These are phyloP conservation scores for Triplophysa tibetana DNA, from an alignment of 2,113 vertebrate species.

Conservation along the genomic window DNA sequence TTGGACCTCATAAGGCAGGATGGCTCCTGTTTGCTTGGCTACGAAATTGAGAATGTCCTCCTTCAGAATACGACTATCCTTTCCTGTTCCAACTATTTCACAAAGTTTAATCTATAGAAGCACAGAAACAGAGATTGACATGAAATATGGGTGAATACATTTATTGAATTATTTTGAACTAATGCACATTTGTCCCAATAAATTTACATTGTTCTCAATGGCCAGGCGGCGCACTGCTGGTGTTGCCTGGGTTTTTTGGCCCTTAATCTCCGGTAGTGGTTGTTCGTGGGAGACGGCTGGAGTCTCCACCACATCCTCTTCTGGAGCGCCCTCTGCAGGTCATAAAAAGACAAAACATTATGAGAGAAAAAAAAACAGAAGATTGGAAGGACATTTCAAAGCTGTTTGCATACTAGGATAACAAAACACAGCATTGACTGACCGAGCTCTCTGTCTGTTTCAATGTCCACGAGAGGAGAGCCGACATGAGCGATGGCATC, in stretches of 20 bases:
- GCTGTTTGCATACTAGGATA: not conserved
- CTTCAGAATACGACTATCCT: conserved; percentile 91
- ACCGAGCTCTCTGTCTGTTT: conserved; percentile 74
- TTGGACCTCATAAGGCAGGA: conserved; percentile 66
- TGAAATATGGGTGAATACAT: too few species aligned
- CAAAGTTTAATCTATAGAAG: conserved; percentile 88
- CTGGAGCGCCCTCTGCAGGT: conserved; percentile 77
- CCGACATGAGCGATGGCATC: conserved; percentile 89
- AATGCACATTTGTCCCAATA: not conserved
- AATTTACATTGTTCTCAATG: conserved; percentile 94
- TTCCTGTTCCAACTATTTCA: conserved; percentile 93
- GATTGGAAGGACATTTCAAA: not conserved
- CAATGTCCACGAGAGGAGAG: conserved; percentile 91
- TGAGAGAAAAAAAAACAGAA: not conserved
- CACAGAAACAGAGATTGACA: not conserved
- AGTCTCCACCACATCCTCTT: conserved; percentile 92
- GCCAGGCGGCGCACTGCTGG: conserved; percentile 91
- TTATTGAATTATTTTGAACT: not conserved
- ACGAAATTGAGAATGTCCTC: conserved; percentile 94
- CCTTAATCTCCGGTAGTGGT: conserved; percentile 93
- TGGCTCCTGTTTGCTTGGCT: conserved; percentile 93
- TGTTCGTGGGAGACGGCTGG: conserved; percentile 91
- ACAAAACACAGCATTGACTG: not conserved
- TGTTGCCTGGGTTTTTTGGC: conserved; percentile 90
- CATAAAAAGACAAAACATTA: not conserved